Evolutionary conservation across 1,140 invertebrate genomes (phyloP), one percentile per base, ranked within the genome.

Genomic region (Hycleus cichorii): DNA sequence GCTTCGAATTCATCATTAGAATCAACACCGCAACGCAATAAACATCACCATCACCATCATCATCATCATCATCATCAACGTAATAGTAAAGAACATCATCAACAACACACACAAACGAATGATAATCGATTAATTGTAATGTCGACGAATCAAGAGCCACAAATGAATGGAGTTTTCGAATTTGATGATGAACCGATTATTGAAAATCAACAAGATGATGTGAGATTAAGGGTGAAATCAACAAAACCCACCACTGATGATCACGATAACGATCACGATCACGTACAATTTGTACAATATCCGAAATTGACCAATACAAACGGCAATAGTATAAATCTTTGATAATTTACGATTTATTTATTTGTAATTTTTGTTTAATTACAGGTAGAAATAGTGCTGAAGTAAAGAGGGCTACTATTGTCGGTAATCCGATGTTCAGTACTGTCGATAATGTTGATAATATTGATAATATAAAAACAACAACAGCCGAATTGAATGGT

Each of bases 381-480:
- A 32, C 64, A 65, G 77, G 72, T 39, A 73, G 76, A 62, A 78
- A 68, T 44, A 80, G 78, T 47, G 76, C 80, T 4, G 86, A 88
- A 74, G 82, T 90, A 44, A 89, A 90, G 73, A 81, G 87, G 60
- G 87, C 89, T 25, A 91, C 88, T 38, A 87, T 93, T 64, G 87
- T 93, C 10, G 90, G 89, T 51, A 93, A 92, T 75, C 89, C 90
- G 3, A 91, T 92, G 87, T 92, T 86, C 75, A 85, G 82, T 50
- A 75, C 70, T 44, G 67, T 73, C 32, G 68, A 68, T 25, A 72
- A 73, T 38, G 32, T 32, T 4, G 32, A 32, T 4, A 77, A 80
- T 40, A 76, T 32, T 4, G 32, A 32, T 4, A 77, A 80, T 40
- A 76, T 69, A 48, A 66, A 72, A 27, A 69, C 67, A 63, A 50